phyloP scores from a whole-genome alignment of 2,888 invertebrate genomes.

The Chrysomela aeneicollis region DNA sequence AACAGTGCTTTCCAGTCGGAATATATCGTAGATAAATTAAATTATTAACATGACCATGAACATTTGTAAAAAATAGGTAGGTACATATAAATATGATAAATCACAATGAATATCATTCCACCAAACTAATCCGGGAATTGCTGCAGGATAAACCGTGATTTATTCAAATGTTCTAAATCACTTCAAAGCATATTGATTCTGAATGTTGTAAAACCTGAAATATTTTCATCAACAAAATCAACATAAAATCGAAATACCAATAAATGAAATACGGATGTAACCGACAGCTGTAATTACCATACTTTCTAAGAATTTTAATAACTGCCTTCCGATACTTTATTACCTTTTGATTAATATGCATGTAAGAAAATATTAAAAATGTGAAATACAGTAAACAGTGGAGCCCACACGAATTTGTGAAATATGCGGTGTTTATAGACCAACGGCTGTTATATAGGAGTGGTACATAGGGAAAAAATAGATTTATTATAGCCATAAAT shows the following conservation, averaged over 20 bases:
- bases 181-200: neutral
- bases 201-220: neutral
- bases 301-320: conserved; percentile 27
- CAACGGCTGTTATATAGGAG: conserved; percentile 33
- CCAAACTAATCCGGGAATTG: neutral
- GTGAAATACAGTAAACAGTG: conserved; percentile 35
- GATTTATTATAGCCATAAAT: conserved; percentile 42
- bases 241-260: neutral
- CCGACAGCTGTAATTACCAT: conserved; percentile 23
- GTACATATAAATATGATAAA: too few species aligned
- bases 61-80: too few species aligned
- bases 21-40: too few species aligned
- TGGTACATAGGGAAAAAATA: conserved; percentile 40
- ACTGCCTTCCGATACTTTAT: conserved; percentile 30
- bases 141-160: neutral
- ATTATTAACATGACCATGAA: too few species aligned
- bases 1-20: too few species aligned
- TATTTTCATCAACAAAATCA: neutral
- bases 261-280: conserved; percentile 9
- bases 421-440: conserved; percentile 34
- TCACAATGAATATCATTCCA: too few species aligned
- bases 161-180: too few species aligned
- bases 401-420: conserved; percentile 37
- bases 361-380: conserved; percentile 31
- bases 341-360: conserved; percentile 31